Conservation (phyloP, 2,888 invertebrate species). For the Amitus sp. region DNA sequence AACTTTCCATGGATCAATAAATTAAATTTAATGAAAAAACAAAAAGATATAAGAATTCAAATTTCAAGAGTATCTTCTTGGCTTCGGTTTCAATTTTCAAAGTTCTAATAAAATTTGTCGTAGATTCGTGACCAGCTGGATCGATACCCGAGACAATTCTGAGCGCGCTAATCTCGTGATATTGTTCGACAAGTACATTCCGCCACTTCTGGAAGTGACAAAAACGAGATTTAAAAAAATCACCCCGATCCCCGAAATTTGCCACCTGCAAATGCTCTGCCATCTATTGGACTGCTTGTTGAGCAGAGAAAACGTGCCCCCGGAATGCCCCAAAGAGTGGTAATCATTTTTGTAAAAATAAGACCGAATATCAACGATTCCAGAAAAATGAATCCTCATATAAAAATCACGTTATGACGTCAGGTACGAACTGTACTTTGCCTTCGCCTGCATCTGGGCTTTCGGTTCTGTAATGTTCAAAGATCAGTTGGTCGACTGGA, state of each 20-base stretch:
- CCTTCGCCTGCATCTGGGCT: slow-evolving; percentile 90
- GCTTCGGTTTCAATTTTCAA: too few relatives aligned
- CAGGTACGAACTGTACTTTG: slow-evolving; percentile 91
- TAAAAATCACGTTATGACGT: slow-evolving; percentile 1
- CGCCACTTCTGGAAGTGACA: slow-evolving; percentile 79
- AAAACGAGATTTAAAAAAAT: slow-evolving; percentile 86
- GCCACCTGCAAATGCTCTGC: slow-evolving; percentile 89
- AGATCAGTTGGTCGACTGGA: slow-evolving; percentile 91
- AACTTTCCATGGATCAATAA: too few relatives aligned
- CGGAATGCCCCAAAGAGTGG: slow-evolving; percentile 93
- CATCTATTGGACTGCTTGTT: slow-evolving; percentile 87
- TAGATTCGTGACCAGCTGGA: slow-evolving; percentile 90
- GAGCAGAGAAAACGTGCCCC: slow-evolving; percentile 81
- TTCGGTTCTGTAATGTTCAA: slow-evolving; percentile 93
- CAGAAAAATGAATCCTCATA: too few relatives aligned
- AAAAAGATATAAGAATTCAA: too few relatives aligned
- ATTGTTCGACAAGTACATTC: slow-evolving; percentile 94
- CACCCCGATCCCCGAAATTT: slow-evolving; percentile 90
- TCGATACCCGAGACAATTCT: slow-evolving; percentile 78
- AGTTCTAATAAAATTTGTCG: too few relatives aligned
- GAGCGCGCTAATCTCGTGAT: slow-evolving; percentile 85
- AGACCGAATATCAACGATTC: too few relatives aligned
- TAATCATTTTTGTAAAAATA: slow-evolving; percentile 46
- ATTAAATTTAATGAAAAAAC: too few relatives aligned
- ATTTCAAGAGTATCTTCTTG: too few relatives aligned